A percentile compares a stretch with the other conserved stretches of the same genome.
Evolutionary conservation across 2,113 vertebrate species (phyloP).

Genomic region (Pseudonaja textilis): DNA sequence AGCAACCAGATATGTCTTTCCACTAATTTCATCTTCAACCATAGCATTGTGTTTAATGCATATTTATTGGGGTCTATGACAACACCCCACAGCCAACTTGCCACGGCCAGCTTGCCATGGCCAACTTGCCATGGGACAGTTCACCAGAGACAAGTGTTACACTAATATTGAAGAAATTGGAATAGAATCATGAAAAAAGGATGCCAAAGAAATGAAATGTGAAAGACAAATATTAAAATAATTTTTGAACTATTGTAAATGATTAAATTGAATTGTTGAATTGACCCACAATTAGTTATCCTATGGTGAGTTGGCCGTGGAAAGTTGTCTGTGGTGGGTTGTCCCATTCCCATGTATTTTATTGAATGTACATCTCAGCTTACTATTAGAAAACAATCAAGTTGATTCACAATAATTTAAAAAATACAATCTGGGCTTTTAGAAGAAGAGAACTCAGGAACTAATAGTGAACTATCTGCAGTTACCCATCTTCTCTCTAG

Average conservation of each 20-base stretch:
- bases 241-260: not conserved
- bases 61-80: not conserved
- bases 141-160: not conserved
- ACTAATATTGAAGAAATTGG: not conserved
- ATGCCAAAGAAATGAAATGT: not conserved
- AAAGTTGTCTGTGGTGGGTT: not conserved
- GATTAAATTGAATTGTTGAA: not conserved
- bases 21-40: not conserved
- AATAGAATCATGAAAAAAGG: not conserved
- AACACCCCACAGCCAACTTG: not conserved
- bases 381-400: not conserved
- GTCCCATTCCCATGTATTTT: not conserved
- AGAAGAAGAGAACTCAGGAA: not conserved
- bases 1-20: not conserved
- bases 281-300: not conserved
- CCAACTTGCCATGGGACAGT: not conserved
- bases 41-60: not conserved
- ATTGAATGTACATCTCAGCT: not conserved
- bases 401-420: not conserved
- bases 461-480: not conserved
- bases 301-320: not conserved
- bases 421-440: not conserved
- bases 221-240: not conserved
- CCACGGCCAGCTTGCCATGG: not conserved
- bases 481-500: not conserved